phyloP scores from a whole-genome alignment of 2,888 invertebrate species.

The Pandemis heparana region DNA sequence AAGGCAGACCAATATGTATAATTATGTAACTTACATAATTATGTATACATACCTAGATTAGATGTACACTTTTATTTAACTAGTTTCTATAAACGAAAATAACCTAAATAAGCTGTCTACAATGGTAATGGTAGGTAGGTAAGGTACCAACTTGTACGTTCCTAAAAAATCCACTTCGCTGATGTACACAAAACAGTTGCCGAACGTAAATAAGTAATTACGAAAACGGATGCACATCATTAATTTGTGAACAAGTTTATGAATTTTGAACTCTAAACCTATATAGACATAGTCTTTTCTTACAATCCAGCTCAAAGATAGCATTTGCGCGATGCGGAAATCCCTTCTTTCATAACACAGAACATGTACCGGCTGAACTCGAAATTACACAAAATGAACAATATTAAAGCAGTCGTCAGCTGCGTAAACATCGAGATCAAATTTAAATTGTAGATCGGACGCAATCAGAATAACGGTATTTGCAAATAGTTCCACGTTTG shows the following conservation, averaged over 20 bases:
- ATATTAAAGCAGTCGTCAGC: constrained; percentile 46
- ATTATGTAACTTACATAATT: neutral
- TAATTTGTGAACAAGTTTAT: constrained; percentile 8
- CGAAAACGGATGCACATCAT: constrained; percentile 57
- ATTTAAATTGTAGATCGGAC: constrained; percentile 47
- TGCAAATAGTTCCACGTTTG: constrained; percentile 31
- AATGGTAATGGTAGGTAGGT: too few relatives aligned
- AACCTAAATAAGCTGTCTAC: neutral
- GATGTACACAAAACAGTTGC: constrained; percentile 60
- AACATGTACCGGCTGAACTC: constrained; percentile 46
- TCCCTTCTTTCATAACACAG: constrained; percentile 36
- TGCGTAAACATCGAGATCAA: constrained; percentile 52
- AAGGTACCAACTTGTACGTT: too few relatives aligned
- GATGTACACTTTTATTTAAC: too few relatives aligned
- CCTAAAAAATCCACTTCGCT: constrained; percentile 51
- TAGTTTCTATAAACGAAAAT: neutral
- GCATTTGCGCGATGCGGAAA: constrained; percentile 31
- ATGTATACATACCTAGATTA: too few relatives aligned
- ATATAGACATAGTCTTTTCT: constrained; percentile 7
- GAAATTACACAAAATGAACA: constrained; percentile 58
- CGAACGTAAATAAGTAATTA: constrained; percentile 58
- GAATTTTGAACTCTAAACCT: constrained; percentile 25
- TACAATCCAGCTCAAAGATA: constrained; percentile 7
- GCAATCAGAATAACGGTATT: constrained; percentile 38
- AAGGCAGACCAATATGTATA: too few relatives aligned